Evolutionary conservation across 1,140 invertebrate species (phyloP), one percentile per base, ranked within the genome.

Genomic region (Eciton burchellii): DNA sequence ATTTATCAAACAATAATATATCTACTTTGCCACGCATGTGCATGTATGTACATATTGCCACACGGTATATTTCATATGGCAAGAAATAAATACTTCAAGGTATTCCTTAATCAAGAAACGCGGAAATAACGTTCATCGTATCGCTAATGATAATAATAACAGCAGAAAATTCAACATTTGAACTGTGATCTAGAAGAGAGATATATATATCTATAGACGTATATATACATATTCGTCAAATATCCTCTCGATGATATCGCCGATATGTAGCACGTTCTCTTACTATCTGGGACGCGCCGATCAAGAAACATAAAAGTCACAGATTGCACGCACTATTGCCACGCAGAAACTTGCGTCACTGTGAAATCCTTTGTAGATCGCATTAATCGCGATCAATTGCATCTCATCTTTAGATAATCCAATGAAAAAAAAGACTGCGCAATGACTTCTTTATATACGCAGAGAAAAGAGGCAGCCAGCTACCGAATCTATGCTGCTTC

Each of bases 401-500:
- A 26, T 54, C 35, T 86, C 19, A 60, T 77, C 62, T 83, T 43
- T 87, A 74, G 65, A 54, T 68, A 35, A 47, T 74, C 52, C 26
- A 57, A 49, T 35, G 59, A 54, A 77, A 68, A 19, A 29, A 52
- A 71, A 77, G 63, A 49, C 41, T 66, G 63, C 84, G 21, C 35
- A 60, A 60, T 68, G 62, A 71, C 56, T 76, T 35, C 35, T 35
- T 21, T 8, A 66, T 35, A 62, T 43, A 54, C 63, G 62, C 70
- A 70, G 35, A 82, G 43, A 63, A 66, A 85, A 52, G 43, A 16
- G 84, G 71, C 85, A 86, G 84, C 81, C 85, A 86, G 81, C 72
- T 86, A 84, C 84, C 84, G 63, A 83, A 83, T 66, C 63, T 77
- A 83, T 79, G 72, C 71, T 57, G 76, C 81, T 83, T 83, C 85